These are phyloP conservation scores for Echeneis naucrates DNA, from an alignment of 2,797 vertebrate genomes.

Conservation along the genomic window DNA sequence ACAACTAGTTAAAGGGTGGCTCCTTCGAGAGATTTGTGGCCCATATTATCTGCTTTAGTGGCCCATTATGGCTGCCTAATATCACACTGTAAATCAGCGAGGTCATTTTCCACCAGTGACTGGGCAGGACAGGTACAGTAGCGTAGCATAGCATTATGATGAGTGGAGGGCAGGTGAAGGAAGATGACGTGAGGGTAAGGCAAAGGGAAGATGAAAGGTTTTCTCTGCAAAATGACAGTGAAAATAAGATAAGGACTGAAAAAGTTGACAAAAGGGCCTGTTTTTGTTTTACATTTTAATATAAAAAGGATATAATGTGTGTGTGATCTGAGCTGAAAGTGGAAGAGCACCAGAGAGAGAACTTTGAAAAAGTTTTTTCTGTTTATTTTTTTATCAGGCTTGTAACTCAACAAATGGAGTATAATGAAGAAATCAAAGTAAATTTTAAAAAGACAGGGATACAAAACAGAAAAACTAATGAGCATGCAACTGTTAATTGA, in stretches of 20 bases:
- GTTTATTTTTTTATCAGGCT: neutral
- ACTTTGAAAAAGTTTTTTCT: neutral
- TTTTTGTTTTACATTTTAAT: slow-evolving; percentile 26
- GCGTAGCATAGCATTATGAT: slow-evolving; percentile 30
- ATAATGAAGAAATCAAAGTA: neutral
- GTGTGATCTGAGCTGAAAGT: slow-evolving; percentile 38
- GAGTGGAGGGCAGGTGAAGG: neutral
- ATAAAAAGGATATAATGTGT: slow-evolving; percentile 70
- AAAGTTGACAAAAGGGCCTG: neutral
- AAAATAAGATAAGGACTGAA: slow-evolving; percentile 27
- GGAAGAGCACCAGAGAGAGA: neutral
- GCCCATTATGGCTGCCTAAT: slow-evolving; percentile 77
- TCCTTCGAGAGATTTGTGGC: slow-evolving; percentile 73
- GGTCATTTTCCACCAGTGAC: slow-evolving; percentile 72
- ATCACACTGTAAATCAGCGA: slow-evolving; percentile 79
- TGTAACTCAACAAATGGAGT: neutral
- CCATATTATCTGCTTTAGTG: slow-evolving; percentile 76
- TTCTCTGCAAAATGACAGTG: slow-evolving; percentile 42
- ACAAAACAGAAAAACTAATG: neutral
- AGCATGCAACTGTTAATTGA: neutral
- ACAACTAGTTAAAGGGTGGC: slow-evolving; percentile 65
- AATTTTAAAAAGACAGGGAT: neutral
- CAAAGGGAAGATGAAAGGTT: slow-evolving; percentile 59
- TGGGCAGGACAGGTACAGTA: slow-evolving; percentile 75
- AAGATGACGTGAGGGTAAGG: slow-evolving; percentile 24